Evolutionary conservation across 2,888 invertebrate species (phyloP), one percentile per base, ranked within the genome.

Genomic region (Serripes groenlandicus): DNA sequence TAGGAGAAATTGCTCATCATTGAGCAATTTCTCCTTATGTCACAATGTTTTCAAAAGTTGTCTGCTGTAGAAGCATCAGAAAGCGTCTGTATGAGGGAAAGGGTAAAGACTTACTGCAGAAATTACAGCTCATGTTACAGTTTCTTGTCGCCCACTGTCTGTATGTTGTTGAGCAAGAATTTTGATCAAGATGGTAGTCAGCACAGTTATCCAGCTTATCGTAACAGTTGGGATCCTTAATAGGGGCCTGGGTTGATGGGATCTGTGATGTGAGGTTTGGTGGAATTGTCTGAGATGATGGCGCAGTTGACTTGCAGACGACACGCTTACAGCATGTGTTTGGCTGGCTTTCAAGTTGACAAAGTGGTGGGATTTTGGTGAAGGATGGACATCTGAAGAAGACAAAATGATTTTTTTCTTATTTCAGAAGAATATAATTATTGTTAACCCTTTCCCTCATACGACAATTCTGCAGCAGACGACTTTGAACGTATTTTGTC

Each of bases 141-240:
- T 91, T 90, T 54, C 88, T 79, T 23, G 58, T 68, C 2, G 90
- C 91, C 91, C 91, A 91, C 11, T 81, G 78, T 26, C 78, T 74
- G 68, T 89, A 91, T n/a, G 70, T 60, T 1, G 81, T 76, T 1
- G 70, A 49, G 68, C 91, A 91, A n/a, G 83, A 83, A 15, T 79
- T 74, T 11, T 52, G 49, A 15, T 79, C 75, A 9, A 54, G 52
- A 28, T 89, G 89, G 70, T 89, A 91, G 30, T 74, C 81, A 5
- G 78, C 49, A 64, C 90, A 90, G 83, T 89, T 88, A 72, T 85
- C 83, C 15, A 89, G 75, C 11, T 79, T 83, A 66, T 91, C 89
- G 32, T 56, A 75, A 73, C 90, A 90, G 37, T 76, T 71, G 2
- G 76, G 71, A 26, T 70, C 78, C 26, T 74, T 64, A n/a, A 49